phyloP scores from a whole-genome alignment of 1,140 invertebrate species.

The Apis dorsata region DNA sequence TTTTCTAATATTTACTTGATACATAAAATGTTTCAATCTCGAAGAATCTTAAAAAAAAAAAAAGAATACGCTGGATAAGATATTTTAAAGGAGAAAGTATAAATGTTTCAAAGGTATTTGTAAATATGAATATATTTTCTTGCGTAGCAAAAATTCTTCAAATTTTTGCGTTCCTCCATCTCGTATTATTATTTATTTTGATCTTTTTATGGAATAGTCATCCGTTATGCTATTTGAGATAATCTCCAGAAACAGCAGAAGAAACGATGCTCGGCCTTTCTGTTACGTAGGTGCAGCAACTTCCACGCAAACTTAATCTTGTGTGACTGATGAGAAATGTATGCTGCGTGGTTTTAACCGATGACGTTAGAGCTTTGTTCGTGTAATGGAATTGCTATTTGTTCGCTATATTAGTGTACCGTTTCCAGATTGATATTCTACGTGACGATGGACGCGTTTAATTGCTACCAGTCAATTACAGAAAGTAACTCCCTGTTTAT shows the following conservation, averaged over 20 bases:
- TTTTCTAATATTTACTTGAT: no score
- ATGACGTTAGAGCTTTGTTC: conserved; percentile 26
- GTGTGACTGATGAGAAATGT: conserved; percentile 29
- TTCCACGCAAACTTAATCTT: conserved; percentile 22
- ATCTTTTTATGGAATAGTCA: not conserved
- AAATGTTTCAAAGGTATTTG: no score
- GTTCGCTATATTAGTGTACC: not conserved
- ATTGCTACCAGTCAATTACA: not conserved
- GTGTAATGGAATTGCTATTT: conserved; percentile 20
- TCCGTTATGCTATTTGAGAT: not conserved
- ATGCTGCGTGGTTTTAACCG: not conserved
- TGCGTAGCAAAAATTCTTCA: no score
- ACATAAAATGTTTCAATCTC: no score
- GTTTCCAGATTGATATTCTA: not conserved
- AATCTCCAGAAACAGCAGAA: conserved; percentile 21
- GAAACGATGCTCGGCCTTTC: conserved; percentile 11
- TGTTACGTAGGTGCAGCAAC: conserved; percentile 13
- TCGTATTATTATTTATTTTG: not conserved
- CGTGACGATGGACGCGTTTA: not conserved
- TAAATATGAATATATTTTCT: no score
- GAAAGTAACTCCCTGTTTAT: not conserved
- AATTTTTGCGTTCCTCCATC: no score
- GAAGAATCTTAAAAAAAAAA: no score
- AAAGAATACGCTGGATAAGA: no score
- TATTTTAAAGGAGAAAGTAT: no score